Conservation (phyloP, 2,797 vertebrate genomes). For the Lagorchestes hirsutus region DNA sequence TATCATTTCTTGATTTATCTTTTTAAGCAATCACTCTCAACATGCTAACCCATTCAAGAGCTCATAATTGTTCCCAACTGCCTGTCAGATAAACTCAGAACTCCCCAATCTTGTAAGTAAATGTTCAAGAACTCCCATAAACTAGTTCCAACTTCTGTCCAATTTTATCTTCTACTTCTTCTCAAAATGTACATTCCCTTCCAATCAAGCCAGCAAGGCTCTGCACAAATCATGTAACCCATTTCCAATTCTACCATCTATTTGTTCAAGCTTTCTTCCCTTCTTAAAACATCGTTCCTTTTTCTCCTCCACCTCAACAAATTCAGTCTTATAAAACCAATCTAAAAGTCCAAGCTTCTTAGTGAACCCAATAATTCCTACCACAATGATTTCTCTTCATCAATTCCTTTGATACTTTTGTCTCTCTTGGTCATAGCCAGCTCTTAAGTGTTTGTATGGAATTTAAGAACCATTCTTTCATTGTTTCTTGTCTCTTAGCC, state of each 20-base stretch:
- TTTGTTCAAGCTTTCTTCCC: background rate
- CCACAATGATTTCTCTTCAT: background rate
- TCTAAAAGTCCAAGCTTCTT: background rate
- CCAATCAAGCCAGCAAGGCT: background rate
- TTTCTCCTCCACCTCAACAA: background rate
- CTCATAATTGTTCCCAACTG: background rate
- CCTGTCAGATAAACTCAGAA: background rate
- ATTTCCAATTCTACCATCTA: background rate
- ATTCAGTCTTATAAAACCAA: background rate
- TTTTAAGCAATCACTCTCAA: background rate
- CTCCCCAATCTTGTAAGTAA: background rate
- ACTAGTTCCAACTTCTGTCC: background rate
- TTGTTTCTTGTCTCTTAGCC: background rate
- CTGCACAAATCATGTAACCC: background rate
- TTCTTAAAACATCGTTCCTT: background rate
- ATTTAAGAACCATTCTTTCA: background rate
- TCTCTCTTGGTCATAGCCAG: background rate
- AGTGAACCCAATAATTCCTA: background rate
- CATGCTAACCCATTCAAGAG: background rate
- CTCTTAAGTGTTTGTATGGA: background rate
- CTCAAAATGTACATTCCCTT: background rate
- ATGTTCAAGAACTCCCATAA: background rate
- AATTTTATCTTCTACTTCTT: background rate
- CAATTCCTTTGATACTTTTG: background rate
- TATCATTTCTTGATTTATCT: background rate